Evolutionary conservation across 1,140 invertebrate species (phyloP).

Genomic region (Eriocheir sinensis): DNA sequence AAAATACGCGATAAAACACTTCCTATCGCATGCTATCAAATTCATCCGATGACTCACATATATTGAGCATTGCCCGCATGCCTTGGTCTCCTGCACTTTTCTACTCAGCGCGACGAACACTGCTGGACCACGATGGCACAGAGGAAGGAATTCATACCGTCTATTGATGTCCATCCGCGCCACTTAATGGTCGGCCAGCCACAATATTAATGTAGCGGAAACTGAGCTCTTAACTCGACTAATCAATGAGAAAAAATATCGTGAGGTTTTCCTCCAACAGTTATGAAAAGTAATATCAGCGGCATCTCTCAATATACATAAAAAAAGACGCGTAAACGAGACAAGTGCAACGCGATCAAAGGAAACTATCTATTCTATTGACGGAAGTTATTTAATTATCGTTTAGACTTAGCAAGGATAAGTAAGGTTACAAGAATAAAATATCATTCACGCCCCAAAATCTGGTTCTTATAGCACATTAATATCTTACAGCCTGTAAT

Average conservation of each 20-base stretch:
- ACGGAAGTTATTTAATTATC: neutral
- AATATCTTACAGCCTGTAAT: neutral
- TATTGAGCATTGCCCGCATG: neutral
- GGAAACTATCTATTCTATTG: too few species aligned
- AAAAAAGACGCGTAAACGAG: too few species aligned
- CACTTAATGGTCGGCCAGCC: neutral
- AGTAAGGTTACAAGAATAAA: too few species aligned
- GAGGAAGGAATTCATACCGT: neutral
- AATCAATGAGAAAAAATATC: neutral
- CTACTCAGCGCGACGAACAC: neutral
- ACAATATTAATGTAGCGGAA: neutral
- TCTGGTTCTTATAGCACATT: neutral
- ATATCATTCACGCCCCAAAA: too few species aligned
- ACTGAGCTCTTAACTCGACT: neutral
- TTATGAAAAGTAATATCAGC: too few species aligned
- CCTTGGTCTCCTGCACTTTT: neutral
- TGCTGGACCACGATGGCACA: neutral
- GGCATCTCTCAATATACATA: too few species aligned
- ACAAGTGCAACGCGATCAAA: too few species aligned
- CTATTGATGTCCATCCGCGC: neutral
- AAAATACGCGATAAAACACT: constrained; percentile 12
- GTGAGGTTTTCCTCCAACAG: too few species aligned
- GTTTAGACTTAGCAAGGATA: neutral
- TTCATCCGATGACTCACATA: neutral
- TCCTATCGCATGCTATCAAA: neutral